These are phyloP conservation scores for Aradophagus sp. DNA, from an alignment of 1,140 invertebrate species.

Conservation along the genomic window DNA sequence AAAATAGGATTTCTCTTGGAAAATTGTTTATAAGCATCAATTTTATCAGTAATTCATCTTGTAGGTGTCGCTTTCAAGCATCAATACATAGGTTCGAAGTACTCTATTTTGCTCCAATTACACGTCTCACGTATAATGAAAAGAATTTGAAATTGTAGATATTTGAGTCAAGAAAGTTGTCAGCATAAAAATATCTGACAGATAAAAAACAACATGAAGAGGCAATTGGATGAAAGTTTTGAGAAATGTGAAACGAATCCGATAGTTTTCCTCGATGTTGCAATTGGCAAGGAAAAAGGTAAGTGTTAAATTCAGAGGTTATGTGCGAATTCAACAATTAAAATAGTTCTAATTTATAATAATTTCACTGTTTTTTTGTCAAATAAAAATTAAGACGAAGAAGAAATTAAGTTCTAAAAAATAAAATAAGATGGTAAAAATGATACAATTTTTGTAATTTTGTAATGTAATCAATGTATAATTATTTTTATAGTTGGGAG, in stretches of 20 bases:
- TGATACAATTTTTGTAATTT: constrained; percentile 6
- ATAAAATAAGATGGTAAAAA: constrained; percentile 17
- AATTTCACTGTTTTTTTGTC: background rate
- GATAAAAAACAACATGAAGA: constrained; percentile 42
- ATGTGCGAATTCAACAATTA: constrained; percentile 15
- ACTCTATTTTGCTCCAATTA: too few species aligned
- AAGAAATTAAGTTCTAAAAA: constrained; percentile 16
- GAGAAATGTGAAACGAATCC: constrained; percentile 69
- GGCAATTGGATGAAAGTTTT: constrained; percentile 10
- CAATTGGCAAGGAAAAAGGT: constrained; percentile 78
- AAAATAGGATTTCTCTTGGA: too few species aligned
- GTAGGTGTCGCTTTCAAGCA: too few species aligned
- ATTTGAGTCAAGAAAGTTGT: too few species aligned
- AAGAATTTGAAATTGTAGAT: too few species aligned
- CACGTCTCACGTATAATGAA: too few species aligned
- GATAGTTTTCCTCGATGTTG: constrained; percentile 82
- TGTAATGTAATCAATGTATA: constrained; percentile 61
- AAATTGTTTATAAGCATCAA: too few species aligned
- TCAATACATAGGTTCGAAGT: too few species aligned
- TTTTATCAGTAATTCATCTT: too few species aligned
- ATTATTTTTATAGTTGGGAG: constrained; percentile 80
- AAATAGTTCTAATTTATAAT: background rate
- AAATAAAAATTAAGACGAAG: constrained; percentile 2
- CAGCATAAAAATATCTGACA: too few species aligned
- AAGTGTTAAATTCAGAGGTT: constrained; percentile 45